Evolutionary conservation across 2,113 vertebrate species (phyloP).

Genomic region (Butorides virescens): DNA sequence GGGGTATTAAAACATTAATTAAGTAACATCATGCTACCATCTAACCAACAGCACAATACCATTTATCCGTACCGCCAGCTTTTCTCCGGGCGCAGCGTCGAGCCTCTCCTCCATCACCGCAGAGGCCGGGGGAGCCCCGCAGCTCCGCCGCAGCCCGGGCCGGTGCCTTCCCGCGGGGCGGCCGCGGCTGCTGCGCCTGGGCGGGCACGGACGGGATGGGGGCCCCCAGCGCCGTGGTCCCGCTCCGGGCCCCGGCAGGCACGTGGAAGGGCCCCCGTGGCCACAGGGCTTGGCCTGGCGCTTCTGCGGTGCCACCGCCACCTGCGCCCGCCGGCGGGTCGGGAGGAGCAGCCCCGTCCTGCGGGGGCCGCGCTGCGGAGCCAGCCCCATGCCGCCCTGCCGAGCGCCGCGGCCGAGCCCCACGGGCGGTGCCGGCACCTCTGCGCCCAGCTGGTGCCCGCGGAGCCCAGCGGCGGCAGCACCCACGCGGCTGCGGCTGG

Average conservation of each 20-base stretch:
- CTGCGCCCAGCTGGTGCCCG: background rate
- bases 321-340: accelerated
- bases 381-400: background rate
- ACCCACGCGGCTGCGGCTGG: background rate
- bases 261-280: accelerated
- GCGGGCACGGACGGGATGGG: background rate
- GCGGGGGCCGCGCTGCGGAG: accelerated
- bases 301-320: background rate
- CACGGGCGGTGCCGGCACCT: background rate
- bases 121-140: background rate
- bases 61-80: slow-evolving; percentile 12
- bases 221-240: background rate
- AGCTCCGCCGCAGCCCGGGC: background rate
- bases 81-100: background rate
- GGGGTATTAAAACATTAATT: slow-evolving; percentile 70
- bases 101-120: background rate
- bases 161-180: accelerated
- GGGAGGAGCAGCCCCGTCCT: background rate
- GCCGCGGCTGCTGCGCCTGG: background rate
- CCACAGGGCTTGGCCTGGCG: accelerated
- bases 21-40: slow-evolving; percentile 64
- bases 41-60: slow-evolving; percentile 56
- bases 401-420: accelerated
- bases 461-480: background rate
- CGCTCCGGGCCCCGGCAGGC: accelerated